Base-by-base conservation (phyloP, 1,140 invertebrate species). In the Psix sp. region DNA sequence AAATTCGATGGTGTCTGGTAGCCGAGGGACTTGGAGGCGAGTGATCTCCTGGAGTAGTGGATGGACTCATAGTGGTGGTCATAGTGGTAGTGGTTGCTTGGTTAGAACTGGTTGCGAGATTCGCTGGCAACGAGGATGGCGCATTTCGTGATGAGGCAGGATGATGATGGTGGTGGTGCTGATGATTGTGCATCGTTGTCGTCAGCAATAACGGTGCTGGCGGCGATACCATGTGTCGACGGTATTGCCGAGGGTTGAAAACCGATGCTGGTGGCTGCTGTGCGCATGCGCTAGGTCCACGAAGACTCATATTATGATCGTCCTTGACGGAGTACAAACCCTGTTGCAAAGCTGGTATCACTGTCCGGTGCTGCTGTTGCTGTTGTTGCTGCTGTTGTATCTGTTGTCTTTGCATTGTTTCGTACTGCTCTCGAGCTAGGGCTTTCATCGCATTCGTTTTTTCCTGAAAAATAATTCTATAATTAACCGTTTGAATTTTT, bases 361-460 rank as follows among this genome's bases (percentile, higher is more conserved):
- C 59, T 15, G 57, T 24, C 2, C 68, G 66, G 31, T 68, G 63
- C 20, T 71, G 73, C 24, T 71, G 67, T 13, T 73, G 74, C 18
- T 73, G 71, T 10, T 80, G 78, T 14, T 82, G 81, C 21, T 80
- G 74, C 5, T 82, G 82, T 14, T 82, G 78, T 4, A 49, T 73
- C 26, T 85, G 83, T 20, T 84, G 83, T 0, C 81, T 79, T 29
- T 85, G 78, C 20, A 85, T 76, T 0, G 84, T 85, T 36, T 87
- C 84, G 77, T 83, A 87, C 39, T 88, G 87, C 38, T 88, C 86
- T 7, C 86, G 83, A 14, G 87, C 87, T 2, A 89, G 45, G 7
- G 85, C 85, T 68, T 88, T 86, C 20, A 89, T 88, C 15, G 88
- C 88, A 56, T 89, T 89, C 73, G 89, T 89, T 77, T 89, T 89